These are phyloP conservation scores for Zaprionus nigranus DNA, from an alignment of 1,140 invertebrate species.

Conservation along the genomic window DNA sequence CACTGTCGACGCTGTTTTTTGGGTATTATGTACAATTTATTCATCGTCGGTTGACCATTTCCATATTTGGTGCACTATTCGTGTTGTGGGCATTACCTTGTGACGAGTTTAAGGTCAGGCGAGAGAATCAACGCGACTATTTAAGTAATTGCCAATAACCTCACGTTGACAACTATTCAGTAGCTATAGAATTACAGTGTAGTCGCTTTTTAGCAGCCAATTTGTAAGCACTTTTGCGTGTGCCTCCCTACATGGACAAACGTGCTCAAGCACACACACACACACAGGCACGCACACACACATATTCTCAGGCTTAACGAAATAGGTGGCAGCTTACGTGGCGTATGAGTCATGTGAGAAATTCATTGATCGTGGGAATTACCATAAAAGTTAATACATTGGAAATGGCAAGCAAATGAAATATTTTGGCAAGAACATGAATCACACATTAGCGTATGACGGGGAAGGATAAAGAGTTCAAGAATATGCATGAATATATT, in stretches of 20 bases:
- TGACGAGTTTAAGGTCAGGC: slow-evolving; percentile 51
- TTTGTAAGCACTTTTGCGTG: slow-evolving; percentile 46
- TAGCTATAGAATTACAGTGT: slow-evolving; percentile 8
- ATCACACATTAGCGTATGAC: background rate
- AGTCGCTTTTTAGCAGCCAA: slow-evolving; percentile 20
- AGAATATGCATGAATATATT: too few species aligned
- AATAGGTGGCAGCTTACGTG: slow-evolving; percentile 20
- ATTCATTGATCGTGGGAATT: slow-evolving; percentile 48
- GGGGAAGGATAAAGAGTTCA: too few species aligned
- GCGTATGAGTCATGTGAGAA: slow-evolving; percentile 42
- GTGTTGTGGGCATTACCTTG: slow-evolving; percentile 43
- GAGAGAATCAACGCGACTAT: slow-evolving; percentile 26
- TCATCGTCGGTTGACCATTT: slow-evolving; percentile 9
- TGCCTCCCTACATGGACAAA: slow-evolving; percentile 41
- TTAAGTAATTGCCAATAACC: slow-evolving; percentile 40
- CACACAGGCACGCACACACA: too few species aligned
- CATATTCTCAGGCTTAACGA: background rate
- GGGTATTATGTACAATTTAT: slow-evolving; percentile 12
- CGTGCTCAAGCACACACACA: slow-evolving; percentile 17
- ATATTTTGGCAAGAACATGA: background rate
- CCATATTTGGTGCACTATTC: slow-evolving; percentile 58
- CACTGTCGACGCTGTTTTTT: slow-evolving; percentile 30
- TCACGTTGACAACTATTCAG: slow-evolving; percentile 5
- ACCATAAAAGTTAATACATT: slow-evolving; percentile 6
- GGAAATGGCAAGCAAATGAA: background rate